Evolutionary conservation across 2,113 vertebrate species (phyloP).

Genomic region (Pollimyrus isidori): DNA sequence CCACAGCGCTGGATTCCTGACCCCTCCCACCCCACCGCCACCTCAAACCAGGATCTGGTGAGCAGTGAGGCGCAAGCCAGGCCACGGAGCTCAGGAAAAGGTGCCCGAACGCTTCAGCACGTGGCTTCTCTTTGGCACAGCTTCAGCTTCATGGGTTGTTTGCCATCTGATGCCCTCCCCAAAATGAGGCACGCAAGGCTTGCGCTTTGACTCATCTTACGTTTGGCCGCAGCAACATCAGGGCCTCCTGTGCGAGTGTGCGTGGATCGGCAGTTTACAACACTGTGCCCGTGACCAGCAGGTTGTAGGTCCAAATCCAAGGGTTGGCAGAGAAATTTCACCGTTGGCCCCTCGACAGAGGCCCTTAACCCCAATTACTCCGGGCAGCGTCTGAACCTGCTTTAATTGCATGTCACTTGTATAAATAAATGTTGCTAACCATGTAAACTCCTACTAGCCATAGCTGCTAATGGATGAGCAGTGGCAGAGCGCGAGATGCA

Average conservation of each 20-base stretch:
- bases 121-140: background rate
- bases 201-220: background rate
- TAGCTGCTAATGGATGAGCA: background rate
- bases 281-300: background rate
- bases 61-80: too few species aligned
- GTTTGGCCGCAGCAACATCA: background rate
- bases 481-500: background rate
- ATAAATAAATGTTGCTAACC: background rate
- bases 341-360: background rate
- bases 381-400: background rate
- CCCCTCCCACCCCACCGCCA: background rate
- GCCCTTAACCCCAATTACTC: background rate
- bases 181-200: background rate
- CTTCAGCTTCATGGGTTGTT: background rate
- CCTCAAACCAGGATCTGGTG: background rate
- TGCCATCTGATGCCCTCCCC: background rate
- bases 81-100: background rate
- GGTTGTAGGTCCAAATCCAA: background rate
- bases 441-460: background rate
- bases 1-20: background rate
- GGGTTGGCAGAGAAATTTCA: background rate
- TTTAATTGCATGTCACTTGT: background rate
- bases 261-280: background rate
- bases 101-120: background rate
- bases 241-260: background rate